Evolutionary conservation across 2,113 vertebrate species (phyloP).

Genomic region (Marcusenius ussheri): DNA sequence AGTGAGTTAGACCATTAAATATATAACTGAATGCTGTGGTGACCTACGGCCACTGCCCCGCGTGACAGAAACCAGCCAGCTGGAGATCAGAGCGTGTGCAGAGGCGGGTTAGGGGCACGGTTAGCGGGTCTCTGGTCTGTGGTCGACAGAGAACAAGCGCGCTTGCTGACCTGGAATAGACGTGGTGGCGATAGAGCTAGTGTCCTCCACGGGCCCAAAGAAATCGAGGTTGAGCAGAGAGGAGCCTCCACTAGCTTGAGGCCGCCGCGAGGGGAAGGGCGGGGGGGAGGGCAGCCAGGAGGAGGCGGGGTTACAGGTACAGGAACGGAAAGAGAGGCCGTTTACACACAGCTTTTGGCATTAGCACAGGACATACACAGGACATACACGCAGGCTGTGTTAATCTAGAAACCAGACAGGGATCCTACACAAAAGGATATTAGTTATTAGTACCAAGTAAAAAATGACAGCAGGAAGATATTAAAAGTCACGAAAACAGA

Average conservation of each 20-base stretch:
- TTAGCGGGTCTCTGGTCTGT: background rate
- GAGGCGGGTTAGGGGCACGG: background rate
- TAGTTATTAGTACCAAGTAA: background rate
- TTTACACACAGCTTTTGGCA: constrained; percentile 3
- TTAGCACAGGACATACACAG: background rate
- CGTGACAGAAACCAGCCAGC: background rate
- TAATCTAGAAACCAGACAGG: background rate
- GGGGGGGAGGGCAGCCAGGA: background rate
- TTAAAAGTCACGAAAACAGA: background rate
- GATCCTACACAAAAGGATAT: background rate
- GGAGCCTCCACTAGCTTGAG: constrained; percentile 95
- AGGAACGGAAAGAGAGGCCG: background rate
- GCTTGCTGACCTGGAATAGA: constrained; percentile 96
- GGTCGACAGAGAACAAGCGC: background rate
- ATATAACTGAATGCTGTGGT: background rate
- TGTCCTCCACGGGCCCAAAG: constrained; percentile 99
- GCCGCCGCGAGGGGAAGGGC: constrained; percentile 43
- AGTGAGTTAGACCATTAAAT: background rate
- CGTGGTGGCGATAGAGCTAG: constrained; percentile 79
- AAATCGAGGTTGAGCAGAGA: constrained; percentile 99
- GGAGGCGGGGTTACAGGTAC: background rate
- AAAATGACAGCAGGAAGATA: background rate
- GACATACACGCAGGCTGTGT: constrained; percentile 19
- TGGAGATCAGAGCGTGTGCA: background rate
- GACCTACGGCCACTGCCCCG: background rate